phyloP scores from a whole-genome alignment of 2,113 vertebrate genomes.

The Cnemophilus loriae region DNA sequence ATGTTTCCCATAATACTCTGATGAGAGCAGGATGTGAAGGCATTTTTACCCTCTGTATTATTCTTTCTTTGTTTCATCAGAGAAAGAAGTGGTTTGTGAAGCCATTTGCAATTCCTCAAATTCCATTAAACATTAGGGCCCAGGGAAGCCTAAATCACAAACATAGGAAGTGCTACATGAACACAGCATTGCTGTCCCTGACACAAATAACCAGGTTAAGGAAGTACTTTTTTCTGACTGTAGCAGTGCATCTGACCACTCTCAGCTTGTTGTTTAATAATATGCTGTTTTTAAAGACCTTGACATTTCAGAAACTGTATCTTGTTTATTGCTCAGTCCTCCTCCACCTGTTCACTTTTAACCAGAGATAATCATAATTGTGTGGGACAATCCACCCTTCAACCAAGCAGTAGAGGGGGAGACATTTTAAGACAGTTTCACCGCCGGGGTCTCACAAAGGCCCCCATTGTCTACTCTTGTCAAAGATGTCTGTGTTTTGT shows the following conservation, averaged over 20 bases:
- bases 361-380: not conserved
- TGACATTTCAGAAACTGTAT: not conserved
- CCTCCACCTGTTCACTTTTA: not conserved
- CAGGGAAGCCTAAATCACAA: conserved; percentile 47
- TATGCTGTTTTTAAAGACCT: not conserved
- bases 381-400: not conserved
- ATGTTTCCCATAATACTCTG: conserved; percentile 43
- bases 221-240: not conserved
- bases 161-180: not conserved
- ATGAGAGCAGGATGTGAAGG: conserved; percentile 25
- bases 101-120: conserved; percentile 63
- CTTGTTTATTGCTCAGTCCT: not conserved
- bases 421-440: not conserved
- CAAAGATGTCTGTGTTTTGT: not conserved
- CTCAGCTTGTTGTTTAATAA: not conserved
- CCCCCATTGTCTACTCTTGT: not conserved
- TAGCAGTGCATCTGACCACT: not conserved
- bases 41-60: conserved; percentile 28
- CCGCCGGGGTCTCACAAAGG: not conserved
- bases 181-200: not conserved
- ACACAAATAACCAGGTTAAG: not conserved
- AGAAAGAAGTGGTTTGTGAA: conserved; percentile 64
- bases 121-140: conserved; percentile 49
- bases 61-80: conserved; percentile 48
- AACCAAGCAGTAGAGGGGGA: not conserved